These are phyloP conservation scores for Spea bombifrons DNA, from an alignment of 2,113 vertebrate genomes.

Conservation along the genomic window DNA sequence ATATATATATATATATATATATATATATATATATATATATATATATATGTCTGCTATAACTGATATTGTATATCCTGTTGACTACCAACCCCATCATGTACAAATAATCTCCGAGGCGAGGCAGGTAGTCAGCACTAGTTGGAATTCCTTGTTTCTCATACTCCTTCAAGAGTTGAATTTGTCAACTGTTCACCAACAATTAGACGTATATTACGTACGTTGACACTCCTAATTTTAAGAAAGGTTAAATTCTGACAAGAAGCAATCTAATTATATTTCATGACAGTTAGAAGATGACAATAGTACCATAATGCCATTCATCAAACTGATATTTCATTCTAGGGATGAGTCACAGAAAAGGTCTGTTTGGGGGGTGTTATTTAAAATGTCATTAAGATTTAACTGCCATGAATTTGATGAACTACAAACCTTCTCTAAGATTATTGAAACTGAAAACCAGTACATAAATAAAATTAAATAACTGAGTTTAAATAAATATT, in stretches of 20 bases:
- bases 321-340: background rate
- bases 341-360: background rate
- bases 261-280: conserved; percentile 11
- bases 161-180: background rate
- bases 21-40: too few relatives aligned
- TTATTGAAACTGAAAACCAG: too few relatives aligned
- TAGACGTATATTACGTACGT: background rate
- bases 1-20: too few relatives aligned
- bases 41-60: too few relatives aligned
- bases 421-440: background rate
- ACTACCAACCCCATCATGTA: background rate
- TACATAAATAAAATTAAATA: too few relatives aligned
- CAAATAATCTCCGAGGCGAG: background rate
- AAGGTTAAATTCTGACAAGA: conserved; percentile 6
- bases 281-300: conserved; percentile 5
- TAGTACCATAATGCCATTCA: background rate
- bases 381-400: background rate
- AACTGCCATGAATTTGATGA: background rate
- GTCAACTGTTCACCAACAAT: background rate
- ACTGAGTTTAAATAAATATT: too few relatives aligned
- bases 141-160: background rate
- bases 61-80: too few relatives aligned
- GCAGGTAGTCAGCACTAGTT: background rate
- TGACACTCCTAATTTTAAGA: conserved; percentile 7
- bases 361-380: background rate